These are phyloP conservation scores for Dryadula phaetusa DNA, from an alignment of 2,888 invertebrate species.

Conservation along the genomic window DNA sequence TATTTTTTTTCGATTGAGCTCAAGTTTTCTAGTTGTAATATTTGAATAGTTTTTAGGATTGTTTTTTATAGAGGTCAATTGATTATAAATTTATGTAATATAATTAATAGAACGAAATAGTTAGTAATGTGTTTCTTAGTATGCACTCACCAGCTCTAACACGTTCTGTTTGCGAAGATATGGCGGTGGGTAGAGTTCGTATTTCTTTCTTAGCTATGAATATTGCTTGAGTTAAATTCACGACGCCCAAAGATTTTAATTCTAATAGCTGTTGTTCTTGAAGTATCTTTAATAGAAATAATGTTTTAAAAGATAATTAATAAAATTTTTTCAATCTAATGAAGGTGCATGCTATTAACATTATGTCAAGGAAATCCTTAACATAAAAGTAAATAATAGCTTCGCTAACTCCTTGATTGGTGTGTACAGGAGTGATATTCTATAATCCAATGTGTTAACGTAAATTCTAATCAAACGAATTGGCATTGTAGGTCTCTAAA, in stretches of 20 bases:
- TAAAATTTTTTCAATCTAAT: too few relatives aligned
- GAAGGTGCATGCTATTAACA: too few relatives aligned
- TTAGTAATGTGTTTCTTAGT: neutral
- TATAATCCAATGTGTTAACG: too few relatives aligned
- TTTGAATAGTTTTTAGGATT: neutral
- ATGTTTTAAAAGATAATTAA: too few relatives aligned
- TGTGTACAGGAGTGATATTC: too few relatives aligned
- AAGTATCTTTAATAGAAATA: constrained; percentile 66
- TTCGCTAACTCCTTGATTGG: too few relatives aligned
- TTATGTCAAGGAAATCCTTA: too few relatives aligned
- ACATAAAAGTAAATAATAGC: too few relatives aligned
- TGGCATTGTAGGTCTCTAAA: too few relatives aligned
- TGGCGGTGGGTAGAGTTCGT: constrained; percentile 83
- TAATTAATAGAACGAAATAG: too few relatives aligned
- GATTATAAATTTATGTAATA: neutral
- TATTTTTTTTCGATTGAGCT: neutral
- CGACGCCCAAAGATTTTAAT: constrained; percentile 74
- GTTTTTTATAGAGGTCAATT: neutral
- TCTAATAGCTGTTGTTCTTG: constrained; percentile 81
- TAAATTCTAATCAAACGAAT: too few relatives aligned
- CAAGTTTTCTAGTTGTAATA: neutral
- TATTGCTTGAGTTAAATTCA: constrained; percentile 84
- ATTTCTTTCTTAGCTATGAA: constrained; percentile 85
- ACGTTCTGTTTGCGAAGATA: constrained; percentile 83
- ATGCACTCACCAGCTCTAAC: constrained; percentile 84